Conservation (phyloP, 2,888 invertebrate species). For the Parnassius mnemosyne region DNA sequence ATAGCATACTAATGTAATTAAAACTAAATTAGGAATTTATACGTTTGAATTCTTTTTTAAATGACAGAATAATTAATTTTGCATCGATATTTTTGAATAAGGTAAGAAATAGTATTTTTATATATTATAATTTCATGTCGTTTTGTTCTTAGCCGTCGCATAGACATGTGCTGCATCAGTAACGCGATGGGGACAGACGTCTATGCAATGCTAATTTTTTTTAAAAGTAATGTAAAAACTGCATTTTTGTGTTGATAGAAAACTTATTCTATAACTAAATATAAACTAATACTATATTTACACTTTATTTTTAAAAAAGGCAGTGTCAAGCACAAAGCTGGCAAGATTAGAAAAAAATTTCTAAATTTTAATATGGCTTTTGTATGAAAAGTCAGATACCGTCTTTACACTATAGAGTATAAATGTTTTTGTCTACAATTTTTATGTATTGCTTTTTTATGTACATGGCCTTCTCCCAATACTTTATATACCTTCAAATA, state of each 20-base stretch:
- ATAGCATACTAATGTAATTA: conserved; percentile 45
- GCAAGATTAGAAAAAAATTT: conserved; percentile 76
- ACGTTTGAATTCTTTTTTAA: conserved; percentile 2
- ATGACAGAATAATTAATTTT: too few species aligned
- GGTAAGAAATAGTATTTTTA: conserved; percentile 8
- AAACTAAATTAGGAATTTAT: conserved; percentile 20
- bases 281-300: conserved; percentile 61
- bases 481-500: too few species aligned
- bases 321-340: conserved; percentile 77
- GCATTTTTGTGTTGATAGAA: conserved; percentile 9
- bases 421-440: background rate
- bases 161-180: conserved; percentile 78
- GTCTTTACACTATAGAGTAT: conserved; percentile 6
- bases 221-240: conserved; percentile 2
- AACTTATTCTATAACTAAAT: conserved; percentile 23
- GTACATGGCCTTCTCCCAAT: too few species aligned
- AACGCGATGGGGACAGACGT: conserved; percentile 74
- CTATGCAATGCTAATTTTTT: conserved; percentile 57
- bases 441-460: background rate
- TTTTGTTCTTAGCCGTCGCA: conserved; percentile 49
- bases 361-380: conserved; percentile 79
- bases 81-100: too few species aligned
- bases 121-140: conserved; percentile 28
- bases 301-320: conserved; percentile 62
- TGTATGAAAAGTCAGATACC: conserved; percentile 44